A percentile compares a stretch with the other conserved stretches of the same genome.
These are phyloP conservation scores for Muschampia plurimacula DNA, from an alignment of 2,888 invertebrate species.

Conservation along the genomic window DNA sequence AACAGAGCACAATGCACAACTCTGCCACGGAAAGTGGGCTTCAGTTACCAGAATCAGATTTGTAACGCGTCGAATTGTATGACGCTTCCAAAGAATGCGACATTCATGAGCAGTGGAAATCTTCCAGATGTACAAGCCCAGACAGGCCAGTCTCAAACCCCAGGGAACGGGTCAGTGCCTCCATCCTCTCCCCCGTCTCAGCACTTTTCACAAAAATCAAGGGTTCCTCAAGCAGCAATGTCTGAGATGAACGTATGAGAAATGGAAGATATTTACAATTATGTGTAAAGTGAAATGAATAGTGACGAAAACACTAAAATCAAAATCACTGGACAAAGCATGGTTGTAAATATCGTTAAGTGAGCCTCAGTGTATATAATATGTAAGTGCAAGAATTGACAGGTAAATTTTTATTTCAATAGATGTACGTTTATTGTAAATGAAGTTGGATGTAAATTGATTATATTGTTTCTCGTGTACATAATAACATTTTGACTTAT, in stretches of 20 bases:
- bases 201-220: slow-evolving; percentile 80
- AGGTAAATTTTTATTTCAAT: slow-evolving; percentile 61
- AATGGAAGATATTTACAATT: slow-evolving; percentile 85
- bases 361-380: slow-evolving; percentile 52
- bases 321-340: slow-evolving; percentile 67
- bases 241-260: slow-evolving; percentile 96
- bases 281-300: slow-evolving; percentile 76
- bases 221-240: slow-evolving; percentile 93
- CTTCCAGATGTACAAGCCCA: slow-evolving; percentile 82
- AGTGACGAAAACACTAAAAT: slow-evolving; percentile 58
- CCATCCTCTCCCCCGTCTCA: slow-evolving; percentile 76
- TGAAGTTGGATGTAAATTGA: slow-evolving; percentile 40
- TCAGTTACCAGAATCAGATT: slow-evolving; percentile 76
- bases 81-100: slow-evolving; percentile 87
- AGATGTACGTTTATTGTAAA: slow-evolving; percentile 48
- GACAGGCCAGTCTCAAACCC: slow-evolving; percentile 73
- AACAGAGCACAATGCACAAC: slow-evolving; percentile 80
- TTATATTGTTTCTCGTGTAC: slow-evolving; percentile 43
- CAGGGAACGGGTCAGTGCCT: slow-evolving; percentile 73
- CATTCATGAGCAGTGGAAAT: slow-evolving; percentile 77
- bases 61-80: slow-evolving; percentile 83
- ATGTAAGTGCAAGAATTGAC: slow-evolving; percentile 59
- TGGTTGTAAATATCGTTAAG: slow-evolving; percentile 80
- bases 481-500: slow-evolving; percentile 40
- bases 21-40: slow-evolving; percentile 80